Conservation (phyloP, 1,140 invertebrate species). For the Saccostrea cuccullata region DNA sequence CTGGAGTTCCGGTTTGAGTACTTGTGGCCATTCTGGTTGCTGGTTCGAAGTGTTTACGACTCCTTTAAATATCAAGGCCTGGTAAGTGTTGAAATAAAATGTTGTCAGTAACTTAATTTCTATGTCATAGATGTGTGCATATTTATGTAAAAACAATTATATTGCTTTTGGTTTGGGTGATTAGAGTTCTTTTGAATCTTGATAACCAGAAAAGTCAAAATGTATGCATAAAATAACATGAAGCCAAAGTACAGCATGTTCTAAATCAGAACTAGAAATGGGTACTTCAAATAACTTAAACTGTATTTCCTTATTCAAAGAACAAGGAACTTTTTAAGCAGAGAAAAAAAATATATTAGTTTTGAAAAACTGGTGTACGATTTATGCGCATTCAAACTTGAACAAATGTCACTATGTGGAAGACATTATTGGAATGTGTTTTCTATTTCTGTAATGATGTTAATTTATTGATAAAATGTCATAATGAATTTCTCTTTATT, state of each 20-base stretch:
- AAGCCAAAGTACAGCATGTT: no score
- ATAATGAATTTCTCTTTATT: slow-evolving; percentile 41
- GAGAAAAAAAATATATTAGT: not conserved
- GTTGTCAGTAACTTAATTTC: not conserved
- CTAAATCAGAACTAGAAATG: no score
- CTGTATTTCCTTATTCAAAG: not conserved
- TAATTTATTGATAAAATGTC: not conserved
- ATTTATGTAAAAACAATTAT: no score
- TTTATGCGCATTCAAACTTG: not conserved
- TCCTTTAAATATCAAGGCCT: slow-evolving; percentile 99
- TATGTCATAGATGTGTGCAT: no score
- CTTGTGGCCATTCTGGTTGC: slow-evolving; percentile 98
- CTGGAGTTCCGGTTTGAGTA: slow-evolving; percentile 99
- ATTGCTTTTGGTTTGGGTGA: no score
- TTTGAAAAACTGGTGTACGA: not conserved
- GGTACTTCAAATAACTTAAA: no score
- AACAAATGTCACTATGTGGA: no score
- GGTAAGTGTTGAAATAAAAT: slow-evolving; percentile 83
- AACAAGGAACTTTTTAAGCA: not conserved
- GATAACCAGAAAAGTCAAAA: no score
- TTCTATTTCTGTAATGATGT: not conserved
- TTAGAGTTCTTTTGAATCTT: no score
- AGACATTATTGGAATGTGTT: not conserved
- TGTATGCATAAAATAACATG: no score
- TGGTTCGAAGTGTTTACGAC: slow-evolving; percentile 97